Evolutionary conservation across 2,797 vertebrate species (phyloP).

Genomic region (Limosa lapponica): DNA sequence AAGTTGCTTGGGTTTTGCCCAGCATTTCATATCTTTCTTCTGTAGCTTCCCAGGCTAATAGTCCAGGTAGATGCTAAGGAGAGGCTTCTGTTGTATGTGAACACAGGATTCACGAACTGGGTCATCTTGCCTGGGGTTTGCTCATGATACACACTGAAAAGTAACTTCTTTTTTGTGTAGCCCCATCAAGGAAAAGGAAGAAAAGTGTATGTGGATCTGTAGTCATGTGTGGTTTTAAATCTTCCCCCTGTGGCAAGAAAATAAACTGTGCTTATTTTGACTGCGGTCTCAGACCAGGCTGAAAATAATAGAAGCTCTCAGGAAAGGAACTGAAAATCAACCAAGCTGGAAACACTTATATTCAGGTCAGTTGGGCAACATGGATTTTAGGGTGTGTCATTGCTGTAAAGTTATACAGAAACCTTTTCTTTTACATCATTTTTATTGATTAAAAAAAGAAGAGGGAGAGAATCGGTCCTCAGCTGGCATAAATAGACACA

Average conservation of each 20-base stretch:
- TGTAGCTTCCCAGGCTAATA: background rate
- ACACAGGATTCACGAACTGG: background rate
- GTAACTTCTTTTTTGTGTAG: background rate
- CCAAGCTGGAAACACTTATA: background rate
- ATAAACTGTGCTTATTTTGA: background rate
- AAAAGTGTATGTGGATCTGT: background rate
- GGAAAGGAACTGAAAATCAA: background rate
- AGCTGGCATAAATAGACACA: constrained; percentile 36
- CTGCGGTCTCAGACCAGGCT: background rate
- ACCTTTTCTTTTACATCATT: background rate
- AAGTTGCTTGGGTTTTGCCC: background rate
- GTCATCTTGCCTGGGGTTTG: background rate
- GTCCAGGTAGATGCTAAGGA: background rate
- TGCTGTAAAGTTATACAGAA: background rate
- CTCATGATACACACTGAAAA: background rate
- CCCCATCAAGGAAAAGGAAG: background rate
- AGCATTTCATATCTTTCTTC: background rate
- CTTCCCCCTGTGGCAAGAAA: background rate
- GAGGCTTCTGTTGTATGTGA: background rate
- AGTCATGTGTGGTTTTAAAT: background rate
- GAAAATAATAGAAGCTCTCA: background rate
- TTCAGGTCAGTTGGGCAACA: background rate
- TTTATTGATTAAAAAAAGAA: constrained; percentile 4
- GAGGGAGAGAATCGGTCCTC: background rate
- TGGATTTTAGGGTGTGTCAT: background rate